These are phyloP conservation scores for Melanotaenia pygmaea DNA, from an alignment of 2,797 vertebrate genomes.

Conservation along the genomic window DNA sequence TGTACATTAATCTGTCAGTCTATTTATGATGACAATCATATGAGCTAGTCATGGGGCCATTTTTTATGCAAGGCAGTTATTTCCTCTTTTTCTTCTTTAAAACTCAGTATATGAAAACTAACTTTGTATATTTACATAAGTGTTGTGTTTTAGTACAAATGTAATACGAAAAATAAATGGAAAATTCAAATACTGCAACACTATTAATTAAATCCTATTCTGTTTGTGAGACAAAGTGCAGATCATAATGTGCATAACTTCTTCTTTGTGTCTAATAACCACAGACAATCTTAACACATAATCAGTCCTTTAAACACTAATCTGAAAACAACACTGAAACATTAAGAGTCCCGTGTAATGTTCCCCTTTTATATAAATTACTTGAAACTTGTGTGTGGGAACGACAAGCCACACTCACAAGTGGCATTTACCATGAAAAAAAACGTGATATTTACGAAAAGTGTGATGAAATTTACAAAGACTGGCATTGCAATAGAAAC, in stretches of 20 bases:
- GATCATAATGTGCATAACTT: background rate
- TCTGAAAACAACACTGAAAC: constrained; percentile 8
- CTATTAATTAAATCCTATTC: too few relatives aligned
- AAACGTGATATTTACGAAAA: background rate
- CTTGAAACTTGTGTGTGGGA: constrained; percentile 1
- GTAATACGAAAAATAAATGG: background rate
- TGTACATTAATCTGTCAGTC: background rate
- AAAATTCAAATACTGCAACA: too few relatives aligned
- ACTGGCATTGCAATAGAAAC: background rate
- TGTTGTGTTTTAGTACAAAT: background rate
- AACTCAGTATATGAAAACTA: background rate
- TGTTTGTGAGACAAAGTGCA: too few relatives aligned
- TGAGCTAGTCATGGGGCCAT: background rate
- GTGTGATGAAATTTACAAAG: background rate
- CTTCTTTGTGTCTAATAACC: background rate
- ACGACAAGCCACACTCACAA: background rate
- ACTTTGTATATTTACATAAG: too few relatives aligned
- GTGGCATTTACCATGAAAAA: too few relatives aligned
- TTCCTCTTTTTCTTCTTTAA: background rate
- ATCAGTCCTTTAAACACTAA: background rate
- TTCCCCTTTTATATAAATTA: constrained; percentile 37
- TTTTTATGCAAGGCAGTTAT: background rate
- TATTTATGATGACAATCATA: background rate
- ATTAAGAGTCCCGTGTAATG: too few relatives aligned
- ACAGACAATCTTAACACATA: background rate